Base-by-base conservation (phyloP, 2,113 vertebrate species). In the Cariama cristata region DNA sequence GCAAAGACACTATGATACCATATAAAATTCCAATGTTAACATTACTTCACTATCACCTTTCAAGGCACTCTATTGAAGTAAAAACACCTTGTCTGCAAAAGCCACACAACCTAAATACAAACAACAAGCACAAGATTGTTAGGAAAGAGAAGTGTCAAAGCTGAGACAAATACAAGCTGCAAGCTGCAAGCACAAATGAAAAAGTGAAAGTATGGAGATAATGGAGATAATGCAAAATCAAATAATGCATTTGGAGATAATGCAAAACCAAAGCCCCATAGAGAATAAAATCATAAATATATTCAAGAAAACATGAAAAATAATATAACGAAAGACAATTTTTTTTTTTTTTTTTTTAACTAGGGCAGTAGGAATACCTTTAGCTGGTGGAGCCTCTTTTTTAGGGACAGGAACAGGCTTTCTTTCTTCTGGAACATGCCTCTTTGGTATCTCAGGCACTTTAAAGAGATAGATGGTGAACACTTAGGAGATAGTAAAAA, bases 361-460 rank as follows among this genome's bases (percentile, higher is more conserved):
- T 49, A 58, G 47, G 90, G 64, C 26, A 81, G 33, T 38, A 66
- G 72, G 87, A 97, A 86, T 98, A 98, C 98, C 98, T 98, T 98
- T 98, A 87, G 82, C 53, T 95, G 97, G 32, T 90, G 98, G 98
- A 87, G 66, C 86, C 73, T 98, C 98, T 96, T 85, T 97, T 97
- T 98, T 98, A 96, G 97, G 96, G 38, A 96, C 68, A 32, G 98
- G 97, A 90, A 98, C 77, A 18, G 95, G 97, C 42, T 98, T 95
- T 75, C 97, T 97, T 97, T 98, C 97, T 97, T 98, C 98, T 90
- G 97, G 91, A 69, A 98, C 75, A 67, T 32, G 87, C 88, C 97
- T 98, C 98, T 98, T 97, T 97, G 97, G 97, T 81, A 97, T 93
- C 76, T 98, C 98, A 59, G 97, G 97, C 69, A 98, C 98, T 98